Evolutionary conservation across 2,888 invertebrate species (phyloP).

Genomic region (Epistrophella euchroma): DNA sequence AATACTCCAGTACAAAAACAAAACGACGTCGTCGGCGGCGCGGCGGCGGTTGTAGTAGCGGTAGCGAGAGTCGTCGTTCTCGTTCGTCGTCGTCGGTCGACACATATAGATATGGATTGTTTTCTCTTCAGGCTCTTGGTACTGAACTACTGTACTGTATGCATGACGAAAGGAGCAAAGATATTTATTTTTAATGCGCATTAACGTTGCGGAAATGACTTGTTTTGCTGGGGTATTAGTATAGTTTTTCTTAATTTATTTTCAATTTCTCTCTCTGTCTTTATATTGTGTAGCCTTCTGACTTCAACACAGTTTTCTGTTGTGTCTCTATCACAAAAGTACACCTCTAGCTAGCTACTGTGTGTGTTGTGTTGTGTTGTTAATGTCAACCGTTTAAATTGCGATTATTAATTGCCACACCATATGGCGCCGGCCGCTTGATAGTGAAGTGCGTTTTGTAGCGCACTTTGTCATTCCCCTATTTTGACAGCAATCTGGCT

Average conservation of each 20-base stretch:
- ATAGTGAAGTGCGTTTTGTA: conserved; percentile 51
- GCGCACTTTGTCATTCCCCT: conserved; percentile 62
- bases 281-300: not conserved
- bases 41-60: not conserved
- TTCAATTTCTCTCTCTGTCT: conserved; percentile 51
- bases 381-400: conserved; percentile 69
- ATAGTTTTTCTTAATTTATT: conserved; percentile 71
- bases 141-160: not conserved
- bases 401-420: conserved; percentile 74
- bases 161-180: conserved; percentile 40
- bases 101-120: conserved; percentile 33
- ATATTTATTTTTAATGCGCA: conserved; percentile 76
- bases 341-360: not conserved
- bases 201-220: conserved; percentile 75
- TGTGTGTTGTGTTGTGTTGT: conserved; percentile 32
- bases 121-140: not conserved
- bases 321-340: conserved; percentile 53
- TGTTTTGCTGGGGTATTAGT: conserved; percentile 61
- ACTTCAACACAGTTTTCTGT: conserved; percentile 9
- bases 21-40: not conserved
- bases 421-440: conserved; percentile 64
- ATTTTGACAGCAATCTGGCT: conserved; percentile 51
- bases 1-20: conserved; percentile 65
- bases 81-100: not conserved
- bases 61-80: not conserved